A percentile compares a stretch with the other conserved stretches of the same genome.
These are phyloP conservation scores for Philereme transversata DNA, from an alignment of 2,888 invertebrate genomes.

Conservation along the genomic window DNA sequence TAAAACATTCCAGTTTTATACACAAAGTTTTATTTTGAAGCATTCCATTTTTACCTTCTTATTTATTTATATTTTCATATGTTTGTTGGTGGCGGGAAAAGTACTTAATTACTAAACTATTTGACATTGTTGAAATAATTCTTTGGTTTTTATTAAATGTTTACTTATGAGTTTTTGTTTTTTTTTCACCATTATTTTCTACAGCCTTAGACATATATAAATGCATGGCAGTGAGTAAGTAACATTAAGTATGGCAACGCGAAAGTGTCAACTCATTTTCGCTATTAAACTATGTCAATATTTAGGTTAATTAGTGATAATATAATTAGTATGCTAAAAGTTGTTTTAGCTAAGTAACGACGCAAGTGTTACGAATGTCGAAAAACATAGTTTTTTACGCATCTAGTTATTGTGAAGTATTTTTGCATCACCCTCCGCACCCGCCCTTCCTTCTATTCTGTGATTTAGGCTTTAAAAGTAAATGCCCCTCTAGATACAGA, in stretches of 20 bases:
- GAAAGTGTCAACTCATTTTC: slow-evolving; percentile 68
- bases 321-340: slow-evolving; percentile 28
- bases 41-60: slow-evolving; percentile 45
- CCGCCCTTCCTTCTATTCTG: slow-evolving; percentile 79
- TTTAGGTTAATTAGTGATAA: slow-evolving; percentile 31
- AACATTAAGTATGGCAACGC: slow-evolving; percentile 41
- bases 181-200: slow-evolving; percentile 44
- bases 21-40: slow-evolving; percentile 35
- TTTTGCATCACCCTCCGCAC: slow-evolving; percentile 72
- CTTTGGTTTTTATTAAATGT: slow-evolving; percentile 79
- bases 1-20: slow-evolving; percentile 11
- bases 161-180: slow-evolving; percentile 62
- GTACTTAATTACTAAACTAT: slow-evolving; percentile 56
- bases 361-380: slow-evolving; percentile 29
- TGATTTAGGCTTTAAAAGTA: slow-evolving; percentile 78
- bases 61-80: slow-evolving; percentile 38
- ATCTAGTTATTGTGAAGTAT: slow-evolving; percentile 56
- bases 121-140: slow-evolving; percentile 61
- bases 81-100: slow-evolving; percentile 65
- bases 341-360: slow-evolving; percentile 32
- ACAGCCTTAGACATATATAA: not conserved
- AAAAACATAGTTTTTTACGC: slow-evolving; percentile 63
- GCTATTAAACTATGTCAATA: slow-evolving; percentile 68
- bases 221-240: slow-evolving; percentile 42
- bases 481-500: slow-evolving; percentile 59